Base-by-base conservation (phyloP, 2,797 vertebrate genomes). In the Rhinella marina region DNA sequence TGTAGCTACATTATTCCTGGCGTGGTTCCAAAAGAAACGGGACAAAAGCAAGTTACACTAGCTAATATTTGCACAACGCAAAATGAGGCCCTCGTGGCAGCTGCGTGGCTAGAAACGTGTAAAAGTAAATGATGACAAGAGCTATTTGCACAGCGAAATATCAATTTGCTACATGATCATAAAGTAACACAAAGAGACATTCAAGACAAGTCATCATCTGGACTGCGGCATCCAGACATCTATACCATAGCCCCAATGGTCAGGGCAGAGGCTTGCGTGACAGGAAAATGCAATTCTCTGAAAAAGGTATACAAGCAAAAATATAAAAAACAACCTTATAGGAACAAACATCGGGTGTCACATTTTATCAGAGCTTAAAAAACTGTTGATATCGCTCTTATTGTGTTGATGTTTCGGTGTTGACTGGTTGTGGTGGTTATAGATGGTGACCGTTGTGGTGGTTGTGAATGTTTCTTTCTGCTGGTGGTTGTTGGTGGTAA, bases 41-140 rank as follows among this genome's bases (percentile, higher is more conserved):
- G 59, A 81, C 80, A 81, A 81, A 81, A 41, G 48, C 81, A 17
- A 80, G 78, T 61, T 80, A 80, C 68, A 52, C 81, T 64, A 66
- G 81, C 23, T 66, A 82, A 50, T 82, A 82, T 82, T 66, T 82
- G 41, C 62, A 66, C 41, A 25, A 7, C 14, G 2, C 62, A 66
- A 82, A 50, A 19, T 82, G 62, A 82, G 25, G 62, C 52, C 61
- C 23, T 82, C 23, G 19, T 25, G 41, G 32, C 41, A 66, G 62
- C 81, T 82, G 54, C 27, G 2, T 7, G 57, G 19, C 32, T 23
- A 23, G 17, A 41, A 80, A 80, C 7, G 8, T 66, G 62, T 66
- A 19, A 54, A 66, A 68, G 29, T 52, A 6, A 82, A 82, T 52
- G 81, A 50, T 54, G 62, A 82, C 19, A 68, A 64, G 29, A 64